These are phyloP conservation scores for Argyresthia goedartella DNA, from an alignment of 2,888 invertebrate genomes.

Conservation along the genomic window DNA sequence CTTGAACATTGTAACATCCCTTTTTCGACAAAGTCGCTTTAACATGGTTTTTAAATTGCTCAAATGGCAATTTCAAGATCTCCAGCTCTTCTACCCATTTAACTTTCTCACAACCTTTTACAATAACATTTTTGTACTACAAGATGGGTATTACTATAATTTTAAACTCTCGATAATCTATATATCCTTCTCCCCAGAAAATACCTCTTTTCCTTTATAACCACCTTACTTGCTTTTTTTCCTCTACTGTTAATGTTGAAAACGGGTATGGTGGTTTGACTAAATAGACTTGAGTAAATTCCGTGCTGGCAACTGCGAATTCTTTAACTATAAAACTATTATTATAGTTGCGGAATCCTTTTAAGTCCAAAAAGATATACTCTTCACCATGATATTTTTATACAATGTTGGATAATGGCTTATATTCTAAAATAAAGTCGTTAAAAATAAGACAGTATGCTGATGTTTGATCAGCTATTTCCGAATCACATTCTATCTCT, in stretches of 20 bases:
- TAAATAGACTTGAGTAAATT: not conserved
- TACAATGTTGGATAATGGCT: not conserved
- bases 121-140: not conserved
- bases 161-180: no score
- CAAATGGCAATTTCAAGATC: no score
- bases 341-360: not conserved
- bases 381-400: not conserved
- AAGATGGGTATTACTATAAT: not conserved
- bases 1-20: no score
- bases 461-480: constrained; percentile 1
- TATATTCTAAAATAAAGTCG: constrained; percentile 1
- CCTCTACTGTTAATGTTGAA: not conserved
- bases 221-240: not conserved
- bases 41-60: no score
- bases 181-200: not conserved
- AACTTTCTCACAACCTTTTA: not conserved
- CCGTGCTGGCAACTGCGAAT: not conserved
- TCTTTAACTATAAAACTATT: not conserved
- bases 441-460: constrained; percentile 1
- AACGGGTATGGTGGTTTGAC: not conserved
- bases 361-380: not conserved
- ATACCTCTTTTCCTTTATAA: not conserved
- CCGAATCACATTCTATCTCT: not conserved
- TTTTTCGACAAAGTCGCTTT: no score
- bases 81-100: not conserved